Evolutionary conservation across 2,113 vertebrate genomes (phyloP), one percentile per base, ranked within the genome.

Genomic region (Hippocampus guttulatus): DNA sequence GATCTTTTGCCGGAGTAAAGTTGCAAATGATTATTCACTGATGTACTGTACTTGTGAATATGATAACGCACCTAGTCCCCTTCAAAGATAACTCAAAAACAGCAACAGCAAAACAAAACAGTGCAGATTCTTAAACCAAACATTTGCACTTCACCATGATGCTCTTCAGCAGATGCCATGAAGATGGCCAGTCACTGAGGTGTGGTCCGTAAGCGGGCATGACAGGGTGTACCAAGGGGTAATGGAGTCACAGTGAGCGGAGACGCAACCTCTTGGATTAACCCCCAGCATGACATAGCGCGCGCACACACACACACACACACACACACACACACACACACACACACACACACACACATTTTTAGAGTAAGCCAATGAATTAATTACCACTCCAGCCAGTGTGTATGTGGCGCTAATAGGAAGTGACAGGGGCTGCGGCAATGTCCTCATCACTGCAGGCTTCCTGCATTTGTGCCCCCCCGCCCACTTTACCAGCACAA

Each of bases 401-500:
- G 78, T 79, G 78, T 80, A 74, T 70, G 68, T 68, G 78, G 64
- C 18, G 67, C 78, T 91, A 90, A 91, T 87, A 73, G 76, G 83
- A 92, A 87, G 86, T 91, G 89, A 90, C 89, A 89, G 76, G 80
- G 77, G 83, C 78, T 88, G 83, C 69, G 70, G 87, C 69, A n/a
- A 84, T 83, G 85, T 68, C 77, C 80, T 84, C 85, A 81, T 87
- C 84, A 85, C 88, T 89, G 75, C 69, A 62, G 88, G 87, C 83
- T 79, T 86, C 75, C 76, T 80, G 77, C 69, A 18, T 74, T 43
- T 70, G 74, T 69, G 65, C 21, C 9, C 40, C 52, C 55, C 67
- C 11, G 63, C 61, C 69, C 10, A n/a, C 47, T 1, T 2, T 47
- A 21, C 23, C 25, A 30, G 11, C 78, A 64, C 65, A 40, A 21